Conservation (phyloP, 1,140 invertebrate species). For the Diploscapter pachys region DNA sequence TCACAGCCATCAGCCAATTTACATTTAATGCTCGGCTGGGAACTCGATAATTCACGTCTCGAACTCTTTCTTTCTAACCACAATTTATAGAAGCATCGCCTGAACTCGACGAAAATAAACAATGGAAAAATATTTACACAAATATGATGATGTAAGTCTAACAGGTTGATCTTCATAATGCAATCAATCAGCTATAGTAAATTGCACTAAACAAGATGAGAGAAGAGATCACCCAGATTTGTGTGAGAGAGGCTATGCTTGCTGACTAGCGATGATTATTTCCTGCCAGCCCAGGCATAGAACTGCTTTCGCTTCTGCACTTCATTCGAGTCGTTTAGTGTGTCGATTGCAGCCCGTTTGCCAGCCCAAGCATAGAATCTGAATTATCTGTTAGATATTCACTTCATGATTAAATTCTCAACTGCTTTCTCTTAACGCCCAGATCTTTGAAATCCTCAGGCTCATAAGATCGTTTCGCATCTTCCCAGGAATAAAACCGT, state of each 20-base stretch:
- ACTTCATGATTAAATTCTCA: background rate
- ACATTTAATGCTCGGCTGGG: too few relatives aligned
- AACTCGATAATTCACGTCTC: too few relatives aligned
- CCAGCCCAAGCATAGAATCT: conserved; percentile 21
- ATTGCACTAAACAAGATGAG: conserved; percentile 5
- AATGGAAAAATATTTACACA: too few relatives aligned
- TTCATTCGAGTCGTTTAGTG: too few relatives aligned
- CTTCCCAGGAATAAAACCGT: conserved; percentile 18
- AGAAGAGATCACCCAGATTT: background rate
- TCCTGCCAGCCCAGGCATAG: conserved; percentile 17
- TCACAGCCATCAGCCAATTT: too few relatives aligned
- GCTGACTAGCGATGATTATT: background rate
- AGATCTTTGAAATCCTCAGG: background rate
- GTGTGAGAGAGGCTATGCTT: too few relatives aligned
- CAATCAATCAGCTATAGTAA: conserved; percentile 14
- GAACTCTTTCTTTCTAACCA: too few relatives aligned
- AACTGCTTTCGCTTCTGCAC: conserved; percentile 16
- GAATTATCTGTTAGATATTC: conserved; percentile 1
- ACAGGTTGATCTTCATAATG: background rate
- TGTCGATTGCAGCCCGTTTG: background rate
- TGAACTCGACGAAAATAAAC: too few relatives aligned
- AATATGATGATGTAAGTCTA: too few relatives aligned
- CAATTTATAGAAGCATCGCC: too few relatives aligned
- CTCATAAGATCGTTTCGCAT: conserved; percentile 12
- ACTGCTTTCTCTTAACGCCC: conserved; percentile 13